Evolutionary conservation across 1,140 invertebrate genomes (phyloP).

Genomic region (Paracyclopina nana): DNA sequence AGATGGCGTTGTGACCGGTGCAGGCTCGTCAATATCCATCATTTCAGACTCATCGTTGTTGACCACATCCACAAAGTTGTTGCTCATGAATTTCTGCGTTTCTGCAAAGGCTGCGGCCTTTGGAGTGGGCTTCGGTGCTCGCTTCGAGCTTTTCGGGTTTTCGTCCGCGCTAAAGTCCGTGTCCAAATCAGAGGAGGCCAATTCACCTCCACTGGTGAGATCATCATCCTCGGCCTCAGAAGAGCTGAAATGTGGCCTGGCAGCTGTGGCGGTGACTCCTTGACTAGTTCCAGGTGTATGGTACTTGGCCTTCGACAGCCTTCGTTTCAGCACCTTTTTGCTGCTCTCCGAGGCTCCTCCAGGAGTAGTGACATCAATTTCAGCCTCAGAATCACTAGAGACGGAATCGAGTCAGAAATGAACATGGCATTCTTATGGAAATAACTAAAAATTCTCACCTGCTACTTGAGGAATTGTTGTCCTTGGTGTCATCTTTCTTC

Average conservation of each 20-base stretch:
- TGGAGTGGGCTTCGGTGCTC: neutral
- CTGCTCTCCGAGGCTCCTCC: no score
- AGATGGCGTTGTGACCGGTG: slow-evolving; percentile 3
- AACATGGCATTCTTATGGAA: neutral
- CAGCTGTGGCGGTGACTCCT: slow-evolving; percentile 13
- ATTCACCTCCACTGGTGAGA: neutral
- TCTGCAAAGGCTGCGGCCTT: neutral
- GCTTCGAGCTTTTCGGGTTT: neutral
- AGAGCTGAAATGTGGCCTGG: slow-evolving; percentile 1
- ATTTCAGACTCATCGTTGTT: neutral
- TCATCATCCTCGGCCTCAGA: slow-evolving; percentile 8
- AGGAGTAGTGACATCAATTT: no score
- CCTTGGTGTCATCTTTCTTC: neutral
- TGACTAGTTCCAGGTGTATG: slow-evolving; percentile 7
- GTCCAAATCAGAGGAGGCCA: slow-evolving; percentile 12
- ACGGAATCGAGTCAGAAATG: neutral
- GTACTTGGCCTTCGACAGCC: slow-evolving; percentile 12
- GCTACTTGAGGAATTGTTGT: neutral
- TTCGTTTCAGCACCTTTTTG: no score
- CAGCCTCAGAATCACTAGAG: no score
- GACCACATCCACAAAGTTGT: no score
- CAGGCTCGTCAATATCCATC: neutral
- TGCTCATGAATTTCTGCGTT: no score
- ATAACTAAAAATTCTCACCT: no score
- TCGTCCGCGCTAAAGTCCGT: slow-evolving; percentile 16